Percentiles rank a stretch among this genome's conserved stretches.
Conservation (phyloP, 2,797 vertebrate species). For the Staurois parvus region DNA sequence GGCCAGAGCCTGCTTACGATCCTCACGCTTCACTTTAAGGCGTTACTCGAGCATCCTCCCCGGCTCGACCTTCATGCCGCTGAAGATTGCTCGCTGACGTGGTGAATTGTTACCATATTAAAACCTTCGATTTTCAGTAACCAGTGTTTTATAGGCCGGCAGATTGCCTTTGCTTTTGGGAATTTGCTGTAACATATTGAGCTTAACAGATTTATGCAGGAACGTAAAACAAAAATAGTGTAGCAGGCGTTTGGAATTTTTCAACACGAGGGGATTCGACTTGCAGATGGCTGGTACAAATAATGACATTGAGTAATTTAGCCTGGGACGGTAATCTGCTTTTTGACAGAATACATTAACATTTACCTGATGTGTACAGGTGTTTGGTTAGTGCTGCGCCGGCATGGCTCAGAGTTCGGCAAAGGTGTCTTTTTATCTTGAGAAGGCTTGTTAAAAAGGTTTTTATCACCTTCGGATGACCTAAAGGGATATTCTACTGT, state of each 20-base stretch:
- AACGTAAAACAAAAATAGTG: slow-evolving; percentile 79
- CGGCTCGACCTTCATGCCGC: slow-evolving; percentile 64
- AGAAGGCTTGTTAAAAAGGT: background rate
- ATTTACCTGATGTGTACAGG: slow-evolving; percentile 71
- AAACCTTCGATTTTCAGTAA: slow-evolving; percentile 77
- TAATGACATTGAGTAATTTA: slow-evolving; percentile 76
- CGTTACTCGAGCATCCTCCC: slow-evolving; percentile 54
- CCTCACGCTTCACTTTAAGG: slow-evolving; percentile 64
- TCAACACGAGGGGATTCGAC: slow-evolving; percentile 70
- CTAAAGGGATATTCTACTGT: no score
- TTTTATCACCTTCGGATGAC: no score
- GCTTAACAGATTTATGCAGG: slow-evolving; percentile 77
- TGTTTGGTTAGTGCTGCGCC: slow-evolving; percentile 62
- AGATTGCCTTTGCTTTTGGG: slow-evolving; percentile 81
- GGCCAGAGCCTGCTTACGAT: slow-evolving; percentile 52
- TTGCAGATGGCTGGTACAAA: slow-evolving; percentile 74
- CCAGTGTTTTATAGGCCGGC: slow-evolving; percentile 74
- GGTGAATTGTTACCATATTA: slow-evolving; percentile 75
- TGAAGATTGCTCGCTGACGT: slow-evolving; percentile 69
- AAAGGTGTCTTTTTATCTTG: slow-evolving; percentile 50
- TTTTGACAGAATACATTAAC: slow-evolving; percentile 75
- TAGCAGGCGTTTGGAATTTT: slow-evolving; percentile 69
- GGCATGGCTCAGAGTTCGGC: slow-evolving; percentile 40
- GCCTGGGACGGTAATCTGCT: slow-evolving; percentile 75
- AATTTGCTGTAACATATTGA: slow-evolving; percentile 78